These are phyloP conservation scores for Crossaster papposus DNA, from an alignment of 53 echinoderm and acorn worm genomes.

Conservation along the genomic window DNA sequence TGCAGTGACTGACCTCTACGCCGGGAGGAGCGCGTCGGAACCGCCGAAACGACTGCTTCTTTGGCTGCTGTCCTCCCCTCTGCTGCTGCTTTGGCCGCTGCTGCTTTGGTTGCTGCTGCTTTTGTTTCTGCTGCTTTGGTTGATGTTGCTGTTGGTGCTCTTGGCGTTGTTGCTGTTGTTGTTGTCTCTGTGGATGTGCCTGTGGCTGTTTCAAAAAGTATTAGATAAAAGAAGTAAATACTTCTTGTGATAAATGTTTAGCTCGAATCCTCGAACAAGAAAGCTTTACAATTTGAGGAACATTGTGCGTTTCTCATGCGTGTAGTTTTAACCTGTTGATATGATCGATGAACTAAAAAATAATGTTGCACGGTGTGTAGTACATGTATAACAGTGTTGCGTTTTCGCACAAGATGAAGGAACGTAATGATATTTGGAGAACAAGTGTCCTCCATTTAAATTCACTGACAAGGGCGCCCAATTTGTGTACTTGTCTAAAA, in stretches of 20 bases:
- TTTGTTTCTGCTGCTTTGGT: background rate
- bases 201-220: background rate
- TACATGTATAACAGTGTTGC: too few species aligned
- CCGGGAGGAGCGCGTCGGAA: slow-evolving; percentile 67
- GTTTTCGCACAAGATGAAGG: too few species aligned
- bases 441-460: too few species aligned
- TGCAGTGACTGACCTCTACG: slow-evolving; percentile 78
- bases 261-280: too few species aligned
- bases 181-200: slow-evolving; percentile 12
- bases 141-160: slow-evolving; percentile 8
- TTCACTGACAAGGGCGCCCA: too few species aligned
- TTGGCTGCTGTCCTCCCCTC: slow-evolving; percentile 2
- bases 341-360: too few species aligned
- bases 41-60: slow-evolving; percentile 25
- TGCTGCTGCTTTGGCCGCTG: background rate
- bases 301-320: too few species aligned
- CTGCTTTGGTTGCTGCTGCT: background rate
- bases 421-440: too few species aligned
- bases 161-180: slow-evolving; percentile 34
- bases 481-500: too few species aligned
- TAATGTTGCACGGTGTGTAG: background rate
- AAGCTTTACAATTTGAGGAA: background rate
- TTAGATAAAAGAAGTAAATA: too few species aligned
- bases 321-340: too few species aligned
- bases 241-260: background rate